Conservation (phyloP, 1,140 invertebrate genomes). For the Hestina assimilis region DNA sequence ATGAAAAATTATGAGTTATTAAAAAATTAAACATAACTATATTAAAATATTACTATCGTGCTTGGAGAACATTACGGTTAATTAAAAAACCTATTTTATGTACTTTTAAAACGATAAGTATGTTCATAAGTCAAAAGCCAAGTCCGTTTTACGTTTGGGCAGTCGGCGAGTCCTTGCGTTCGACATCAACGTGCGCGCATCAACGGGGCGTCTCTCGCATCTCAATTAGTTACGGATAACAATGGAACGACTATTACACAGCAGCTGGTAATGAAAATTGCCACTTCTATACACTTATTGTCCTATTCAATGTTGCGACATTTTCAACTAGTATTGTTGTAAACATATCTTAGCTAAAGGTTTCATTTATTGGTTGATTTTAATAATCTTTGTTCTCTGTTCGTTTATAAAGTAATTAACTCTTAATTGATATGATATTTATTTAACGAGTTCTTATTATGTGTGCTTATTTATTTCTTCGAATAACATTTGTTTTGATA, state of each 20-base stretch:
- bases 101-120: no score
- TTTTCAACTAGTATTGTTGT: constrained; percentile 2
- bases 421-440: background rate
- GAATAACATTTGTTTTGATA: background rate
- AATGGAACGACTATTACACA: constrained; percentile 26
- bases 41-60: no score
- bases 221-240: constrained; percentile 37
- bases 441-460: constrained; percentile 4
- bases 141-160: constrained; percentile 13
- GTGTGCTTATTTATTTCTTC: background rate
- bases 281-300: constrained; percentile 20
- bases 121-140: no score
- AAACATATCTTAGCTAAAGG: background rate
- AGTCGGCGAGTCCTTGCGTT: constrained; percentile 44
- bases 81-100: no score
- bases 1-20: no score
- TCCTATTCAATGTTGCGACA: constrained; percentile 17
- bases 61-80: no score
- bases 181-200: constrained; percentile 66
- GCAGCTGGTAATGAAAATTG: constrained; percentile 29
- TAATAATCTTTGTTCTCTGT: background rate
- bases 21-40: no score
- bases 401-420: background rate
- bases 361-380: background rate
- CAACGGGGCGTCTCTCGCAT: constrained; percentile 30